Evolutionary conservation across 2,888 invertebrate species (phyloP), one percentile per base, ranked within the genome.

Genomic region (Apotomis betuletana): DNA sequence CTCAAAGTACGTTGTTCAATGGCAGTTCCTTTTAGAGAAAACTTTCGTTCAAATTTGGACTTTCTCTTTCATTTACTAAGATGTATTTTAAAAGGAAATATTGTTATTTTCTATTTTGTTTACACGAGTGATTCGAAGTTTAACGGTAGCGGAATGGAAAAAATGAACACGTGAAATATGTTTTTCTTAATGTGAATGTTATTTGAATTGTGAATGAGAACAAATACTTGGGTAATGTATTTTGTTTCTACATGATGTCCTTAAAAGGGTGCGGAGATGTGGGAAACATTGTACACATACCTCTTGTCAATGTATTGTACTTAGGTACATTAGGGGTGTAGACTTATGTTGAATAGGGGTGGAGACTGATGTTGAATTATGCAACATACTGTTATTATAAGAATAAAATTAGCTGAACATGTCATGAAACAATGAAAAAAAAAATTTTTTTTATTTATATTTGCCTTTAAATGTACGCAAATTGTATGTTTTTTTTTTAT

Each of bases 121-220:
- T 41, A 67, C 70, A 49, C n/a, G 54, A 60, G 36, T 67, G 38
- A 41, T 44, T 38, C 12, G 3, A 62, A 58, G 57, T 63, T 27
- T 54, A n/a, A 61, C n/a, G 52, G 46, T 12, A 60, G 54, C 64
- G 59, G 41, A 65, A 59, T 10, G 70, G 70, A 71, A 67, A 64
- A 61, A 15, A 15, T 54, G 65, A 49, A 60, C 6, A 49, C 62
- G 68, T n/a, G 57, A 49, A 72, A 68, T 70, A 67, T 65, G 49
- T 61, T 60, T 52, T 27, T 51, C 15, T 60, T 61, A 61, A 67
- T 71, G 60, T 67, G 54, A 71, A 71, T 57, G 61, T 27, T 3
- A 61, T 61, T 71, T 61, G 70, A 55, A 61, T 67, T 44, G 54
- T 27, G 13, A 38, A 61, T 49, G 38, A n/a, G 58, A 67, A 13